Evolutionary conservation across 2,113 vertebrate genomes (phyloP), one percentile per base, ranked within the genome.

Genomic region (Irena cyanogastra): DNA sequence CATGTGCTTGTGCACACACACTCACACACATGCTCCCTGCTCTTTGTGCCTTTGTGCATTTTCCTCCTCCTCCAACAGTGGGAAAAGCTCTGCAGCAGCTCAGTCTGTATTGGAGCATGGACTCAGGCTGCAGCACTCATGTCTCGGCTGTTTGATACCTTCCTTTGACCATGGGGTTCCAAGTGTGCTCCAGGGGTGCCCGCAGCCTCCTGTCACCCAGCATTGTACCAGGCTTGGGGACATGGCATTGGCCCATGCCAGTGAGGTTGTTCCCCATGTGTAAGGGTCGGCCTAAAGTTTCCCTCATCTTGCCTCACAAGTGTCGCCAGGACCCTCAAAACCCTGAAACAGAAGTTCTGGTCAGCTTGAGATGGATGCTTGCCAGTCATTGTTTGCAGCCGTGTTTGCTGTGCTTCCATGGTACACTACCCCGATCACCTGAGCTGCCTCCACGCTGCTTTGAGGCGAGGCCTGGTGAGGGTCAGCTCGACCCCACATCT

Each of bases 11-110:
- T 31, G 19, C 13, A 5, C 33, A 26, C 26, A 23, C 21, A 9
- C 12, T 4, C 0, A 13, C 20, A 27, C 14, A 16, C 1, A 1
- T 0, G 0, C 37, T 22, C 4, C 1, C 13, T n/a, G 7, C 50
- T 56, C 24, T 47, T 82, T 71, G 5, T 33, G 6, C 20, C 26
- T 94, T 44, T 54, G 27, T 78, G 44, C 37, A 53, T 82, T 93
- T 68, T 28, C 30, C 30, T 82, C 59, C 59, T 47, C 26, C 35
- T 82, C 1, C 23, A 33, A 24, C 14, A 15, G 11, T 21, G 17
- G 19, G 37, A 15, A 54, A 85, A 76, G 11, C 31, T 86, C 59
- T 35, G 9, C 15, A 83, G 31, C 42, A 60, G 11, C 30, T 80
- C 49, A 72, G 4, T 19, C n/a, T 92, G 9, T 44, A 33, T 44